Conservation (phyloP, 2,113 vertebrate genomes). For the Seriola dumerili region DNA sequence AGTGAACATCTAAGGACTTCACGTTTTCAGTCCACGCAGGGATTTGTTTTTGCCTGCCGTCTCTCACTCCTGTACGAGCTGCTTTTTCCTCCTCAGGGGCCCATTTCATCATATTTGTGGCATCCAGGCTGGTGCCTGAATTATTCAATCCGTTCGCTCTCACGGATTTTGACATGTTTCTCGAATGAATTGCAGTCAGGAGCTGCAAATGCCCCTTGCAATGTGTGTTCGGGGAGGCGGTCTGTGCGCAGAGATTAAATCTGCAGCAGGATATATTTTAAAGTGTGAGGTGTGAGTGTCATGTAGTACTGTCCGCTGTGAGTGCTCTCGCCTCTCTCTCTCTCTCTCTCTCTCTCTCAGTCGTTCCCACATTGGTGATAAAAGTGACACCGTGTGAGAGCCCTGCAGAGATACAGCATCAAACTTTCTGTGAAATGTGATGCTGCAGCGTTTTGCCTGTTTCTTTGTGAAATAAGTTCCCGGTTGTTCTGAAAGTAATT, state of each 20-base stretch:
- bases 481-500: not conserved
- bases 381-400: not conserved
- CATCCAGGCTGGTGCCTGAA: constrained; percentile 3
- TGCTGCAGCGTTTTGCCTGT: not conserved
- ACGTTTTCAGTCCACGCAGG: not conserved
- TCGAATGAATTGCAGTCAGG: not conserved
- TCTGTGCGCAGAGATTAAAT: constrained; percentile 12
- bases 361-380: not conserved
- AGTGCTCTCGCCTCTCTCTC: not conserved
- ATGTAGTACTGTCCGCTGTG: not conserved
- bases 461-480: not conserved
- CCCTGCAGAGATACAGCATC: not conserved
- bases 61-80: not conserved
- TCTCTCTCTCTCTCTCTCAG: not conserved
- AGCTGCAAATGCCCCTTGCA: not conserved
- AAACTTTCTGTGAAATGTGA: not conserved
- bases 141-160: constrained; percentile 24
- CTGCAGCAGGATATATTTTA: not conserved
- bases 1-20: not conserved
- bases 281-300: not conserved
- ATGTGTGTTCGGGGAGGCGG: not conserved
- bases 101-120: not conserved
- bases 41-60: not conserved
- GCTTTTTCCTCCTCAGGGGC: not conserved
- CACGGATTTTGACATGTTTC: constrained; percentile 19